Base-by-base conservation (phyloP, 2,888 invertebrate genomes). In the Meteorus cinctellus region DNA sequence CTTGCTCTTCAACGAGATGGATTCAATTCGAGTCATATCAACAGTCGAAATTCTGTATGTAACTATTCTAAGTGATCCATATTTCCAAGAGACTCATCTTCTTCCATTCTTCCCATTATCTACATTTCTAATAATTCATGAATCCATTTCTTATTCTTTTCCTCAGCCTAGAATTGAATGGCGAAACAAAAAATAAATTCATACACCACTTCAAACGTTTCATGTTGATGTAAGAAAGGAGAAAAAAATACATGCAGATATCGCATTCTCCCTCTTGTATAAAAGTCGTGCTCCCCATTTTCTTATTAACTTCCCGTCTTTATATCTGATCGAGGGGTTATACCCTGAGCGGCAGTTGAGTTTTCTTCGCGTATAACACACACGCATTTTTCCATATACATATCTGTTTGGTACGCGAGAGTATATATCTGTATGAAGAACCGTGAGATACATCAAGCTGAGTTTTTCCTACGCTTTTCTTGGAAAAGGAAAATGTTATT, bases 401-500 rank as follows among this genome's bases (percentile, higher is more conserved):
- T 55, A 55, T 55, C 55, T 19, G 10, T 55, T 55, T 55, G 8
- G 6, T 55, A 55, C 55, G 5, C 55, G 3, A 10, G 36, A n/a
- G 55, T 59, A 55, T 31, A 31, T 34, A 67, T 71, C 34, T 67
- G 69, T 55, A 55, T 68, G 69, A 34, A 63, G 77, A 70, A 76
- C 70, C 75, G 76, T 79, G 73, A 76, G 76, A 75, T 77, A 77
- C 81, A 78, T 77, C 72, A 67, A 70, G 73, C 77, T 45, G 31
- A 59, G 73, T 51, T 72, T 75, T 72, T 74, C 75, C 75, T 74
- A 72, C 74, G 76, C 77, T 74, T 73, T 72, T 68, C 63, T 10
- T 66, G 73, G 76, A 76, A 77, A 82, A 84, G 81, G 85, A 84
- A 85, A 87, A 87, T 85, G 86, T 87, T 87, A 88, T 88, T 85